phyloP scores from a whole-genome alignment of 2,113 vertebrate genomes.

The Tympanuchus pallidicinctus region DNA sequence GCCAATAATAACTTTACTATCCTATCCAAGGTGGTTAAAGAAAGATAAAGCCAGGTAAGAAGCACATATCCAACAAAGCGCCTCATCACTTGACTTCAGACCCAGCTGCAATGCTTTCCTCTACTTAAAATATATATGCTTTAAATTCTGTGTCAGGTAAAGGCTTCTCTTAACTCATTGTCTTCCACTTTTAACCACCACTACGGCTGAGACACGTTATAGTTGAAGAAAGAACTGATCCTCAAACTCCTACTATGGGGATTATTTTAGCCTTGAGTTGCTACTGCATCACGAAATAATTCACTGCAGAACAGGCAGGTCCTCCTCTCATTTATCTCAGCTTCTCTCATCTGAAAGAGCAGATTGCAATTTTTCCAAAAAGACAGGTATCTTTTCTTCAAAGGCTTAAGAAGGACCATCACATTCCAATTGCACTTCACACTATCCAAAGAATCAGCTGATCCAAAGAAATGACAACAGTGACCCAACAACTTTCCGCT shows the following conservation, averaged over 20 bases:
- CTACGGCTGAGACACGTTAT: not conserved
- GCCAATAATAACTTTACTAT: not conserved
- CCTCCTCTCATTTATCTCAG: not conserved
- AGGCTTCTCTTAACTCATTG: not conserved
- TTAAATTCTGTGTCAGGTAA: not conserved
- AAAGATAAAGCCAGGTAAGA: not conserved
- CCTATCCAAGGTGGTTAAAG: not conserved
- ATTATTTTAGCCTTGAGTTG: not conserved
- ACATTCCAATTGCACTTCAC: not conserved
- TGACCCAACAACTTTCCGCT: not conserved
- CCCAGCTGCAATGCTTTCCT: not conserved
- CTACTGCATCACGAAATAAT: not conserved
- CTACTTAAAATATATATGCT: not conserved
- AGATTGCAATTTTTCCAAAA: not conserved
- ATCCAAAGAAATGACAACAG: not conserved
- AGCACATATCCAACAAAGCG: not conserved
- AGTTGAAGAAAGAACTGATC: not conserved
- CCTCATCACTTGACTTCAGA: not conserved
- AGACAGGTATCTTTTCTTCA: not conserved
- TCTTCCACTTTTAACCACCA: not conserved
- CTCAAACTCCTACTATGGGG: rapidly evolving
- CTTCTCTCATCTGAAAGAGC: not conserved
- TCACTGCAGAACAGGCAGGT: not conserved
- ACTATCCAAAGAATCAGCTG: not conserved
- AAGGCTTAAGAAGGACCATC: not conserved